These are phyloP conservation scores for Euplagia quadripunctaria DNA, from an alignment of 2,888 invertebrate genomes.

Conservation along the genomic window DNA sequence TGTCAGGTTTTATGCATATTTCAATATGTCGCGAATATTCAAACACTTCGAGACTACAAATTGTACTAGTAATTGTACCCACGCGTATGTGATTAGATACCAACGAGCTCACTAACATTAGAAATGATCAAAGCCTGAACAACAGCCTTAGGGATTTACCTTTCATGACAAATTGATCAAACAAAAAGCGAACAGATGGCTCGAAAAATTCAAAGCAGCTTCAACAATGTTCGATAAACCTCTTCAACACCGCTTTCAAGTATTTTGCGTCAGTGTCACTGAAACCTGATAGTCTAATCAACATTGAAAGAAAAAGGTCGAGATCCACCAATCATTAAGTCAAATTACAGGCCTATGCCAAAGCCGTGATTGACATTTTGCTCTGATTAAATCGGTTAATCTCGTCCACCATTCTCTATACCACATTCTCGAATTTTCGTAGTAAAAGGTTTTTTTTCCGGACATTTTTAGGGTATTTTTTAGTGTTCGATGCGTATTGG, in stretches of 20 bases:
- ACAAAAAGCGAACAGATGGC: neutral
- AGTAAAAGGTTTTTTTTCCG: neutral
- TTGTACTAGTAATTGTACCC: too few relatives aligned
- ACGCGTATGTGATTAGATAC: too few relatives aligned
- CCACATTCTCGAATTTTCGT: neutral
- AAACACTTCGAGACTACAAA: too few relatives aligned
- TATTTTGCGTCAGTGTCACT: constrained; percentile 8
- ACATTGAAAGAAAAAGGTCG: constrained; percentile 26
- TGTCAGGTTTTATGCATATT: too few relatives aligned
- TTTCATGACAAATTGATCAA: neutral
- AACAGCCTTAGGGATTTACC: neutral
- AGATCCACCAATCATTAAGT: constrained; percentile 23
- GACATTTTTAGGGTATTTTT: neutral
- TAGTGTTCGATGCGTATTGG: neutral
- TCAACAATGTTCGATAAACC: constrained; percentile 8
- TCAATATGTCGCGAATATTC: too few relatives aligned
- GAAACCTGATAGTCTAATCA: constrained; percentile 28
- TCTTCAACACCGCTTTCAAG: constrained; percentile 11
- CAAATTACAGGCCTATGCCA: constrained; percentile 31
- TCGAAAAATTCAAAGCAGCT: neutral
- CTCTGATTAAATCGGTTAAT: constrained; percentile 33
- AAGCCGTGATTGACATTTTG: constrained; percentile 39
- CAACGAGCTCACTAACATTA: neutral
- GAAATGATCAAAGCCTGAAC: neutral
- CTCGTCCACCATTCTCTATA: constrained; percentile 13